Evolutionary conservation across 1,140 invertebrate species (phyloP).

Genomic region (Bombus breviceps): DNA sequence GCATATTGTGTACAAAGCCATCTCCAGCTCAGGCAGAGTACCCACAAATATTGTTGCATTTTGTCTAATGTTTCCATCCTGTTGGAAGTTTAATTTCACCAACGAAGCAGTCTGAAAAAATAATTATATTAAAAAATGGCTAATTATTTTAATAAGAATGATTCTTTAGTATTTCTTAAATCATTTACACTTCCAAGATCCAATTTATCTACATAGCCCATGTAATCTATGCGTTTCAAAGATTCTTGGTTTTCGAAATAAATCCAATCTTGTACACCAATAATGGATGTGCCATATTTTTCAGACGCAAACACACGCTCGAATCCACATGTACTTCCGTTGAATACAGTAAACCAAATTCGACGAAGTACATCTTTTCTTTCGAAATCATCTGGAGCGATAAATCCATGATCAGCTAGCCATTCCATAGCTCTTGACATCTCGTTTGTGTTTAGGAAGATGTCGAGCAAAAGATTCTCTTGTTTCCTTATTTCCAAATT

Average conservation of each 20-base stretch:
- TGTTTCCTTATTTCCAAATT: conserved; percentile 84
- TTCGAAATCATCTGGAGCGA: conserved; percentile 76
- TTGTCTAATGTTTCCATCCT: conserved; percentile 88
- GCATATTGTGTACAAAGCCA: conserved; percentile 94
- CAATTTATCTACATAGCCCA: conserved; percentile 89
- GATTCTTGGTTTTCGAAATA: conserved; percentile 90
- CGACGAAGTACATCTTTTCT: conserved; percentile 88
- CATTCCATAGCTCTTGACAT: conserved; percentile 85
- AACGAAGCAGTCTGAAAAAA: conserved; percentile 85
- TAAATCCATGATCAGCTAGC: conserved; percentile 81
- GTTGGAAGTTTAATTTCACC: conserved; percentile 90
- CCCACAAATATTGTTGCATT: conserved; percentile 93
- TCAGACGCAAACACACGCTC: conserved; percentile 95
- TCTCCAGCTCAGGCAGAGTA: conserved; percentile 95
- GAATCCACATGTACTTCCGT: conserved; percentile 91
- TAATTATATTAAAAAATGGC: conserved; percentile 30
- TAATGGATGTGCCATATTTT: conserved; percentile 86
- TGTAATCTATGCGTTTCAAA: conserved; percentile 87
- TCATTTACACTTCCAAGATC: conserved; percentile 84
- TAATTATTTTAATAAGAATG: neutral
- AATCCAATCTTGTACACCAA: conserved; percentile 94
- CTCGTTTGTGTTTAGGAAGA: conserved; percentile 84
- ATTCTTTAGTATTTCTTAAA: neutral
- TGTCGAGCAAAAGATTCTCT: conserved; percentile 84
- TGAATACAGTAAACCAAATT: conserved; percentile 91